A percentile compares a stretch with the other conserved stretches of the same genome.
Conservation (phyloP, 2,113 vertebrate genomes). For the Catharus fuscescens region DNA sequence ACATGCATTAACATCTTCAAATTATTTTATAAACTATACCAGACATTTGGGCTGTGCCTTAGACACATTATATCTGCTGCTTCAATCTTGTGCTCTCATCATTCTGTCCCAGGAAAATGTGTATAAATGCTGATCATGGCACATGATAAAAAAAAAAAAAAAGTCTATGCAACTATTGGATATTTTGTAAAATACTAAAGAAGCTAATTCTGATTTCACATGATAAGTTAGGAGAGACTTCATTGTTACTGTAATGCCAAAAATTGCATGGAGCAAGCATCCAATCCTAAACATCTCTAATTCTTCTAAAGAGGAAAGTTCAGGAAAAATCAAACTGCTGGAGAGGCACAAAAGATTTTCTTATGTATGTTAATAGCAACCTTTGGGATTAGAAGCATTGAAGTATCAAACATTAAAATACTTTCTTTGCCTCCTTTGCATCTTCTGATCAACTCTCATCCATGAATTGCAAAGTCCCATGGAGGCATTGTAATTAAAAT, state of each 20-base stretch:
- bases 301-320: neutral
- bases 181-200: neutral
- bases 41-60: neutral
- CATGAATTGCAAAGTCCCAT: slow-evolving; percentile 14
- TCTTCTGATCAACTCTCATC: slow-evolving; percentile 59
- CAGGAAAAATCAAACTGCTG: neutral
- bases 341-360: neutral
- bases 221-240: neutral
- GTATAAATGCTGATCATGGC: neutral
- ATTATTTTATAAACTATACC: neutral
- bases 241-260: neutral
- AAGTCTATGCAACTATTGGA: neutral
- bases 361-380: slow-evolving; percentile 19
- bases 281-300: neutral
- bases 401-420: slow-evolving; percentile 55
- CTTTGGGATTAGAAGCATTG: slow-evolving; percentile 47
- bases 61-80: too few relatives aligned
- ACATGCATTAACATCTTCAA: neutral
- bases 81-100: neutral
- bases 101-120: neutral
- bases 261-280: neutral
- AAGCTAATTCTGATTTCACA: neutral
- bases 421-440: slow-evolving; percentile 21
- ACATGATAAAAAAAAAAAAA: neutral
- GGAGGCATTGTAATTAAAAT: slow-evolving; percentile 57